A percentile compares a stretch with the other conserved stretches of the same genome.
phyloP scores from a whole-genome alignment of 2,888 invertebrate species.

The Drosophila parthenogenetica region DNA sequence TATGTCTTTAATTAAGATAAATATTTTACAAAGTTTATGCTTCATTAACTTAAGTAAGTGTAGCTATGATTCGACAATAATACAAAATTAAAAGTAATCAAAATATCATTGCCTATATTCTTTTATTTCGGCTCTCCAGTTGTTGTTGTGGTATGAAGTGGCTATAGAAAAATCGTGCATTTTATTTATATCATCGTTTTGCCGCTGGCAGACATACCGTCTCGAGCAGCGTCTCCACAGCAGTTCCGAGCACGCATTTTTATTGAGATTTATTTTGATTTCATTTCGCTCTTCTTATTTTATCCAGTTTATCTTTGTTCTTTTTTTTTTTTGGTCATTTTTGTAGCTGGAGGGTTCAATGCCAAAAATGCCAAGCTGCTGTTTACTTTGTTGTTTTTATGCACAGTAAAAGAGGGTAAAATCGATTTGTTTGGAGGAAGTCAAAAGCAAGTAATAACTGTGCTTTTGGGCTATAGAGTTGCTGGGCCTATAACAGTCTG shows the following conservation, averaged over 20 bases:
- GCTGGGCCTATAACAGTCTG: too few relatives aligned
- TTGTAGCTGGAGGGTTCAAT: constrained; percentile 76
- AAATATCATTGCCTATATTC: constrained; percentile 28
- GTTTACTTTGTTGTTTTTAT: constrained; percentile 32
- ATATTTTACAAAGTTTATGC: too few relatives aligned
- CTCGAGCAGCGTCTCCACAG: constrained; percentile 65
- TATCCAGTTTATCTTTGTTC: not conserved
- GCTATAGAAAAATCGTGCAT: constrained; percentile 62
- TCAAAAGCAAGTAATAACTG: too few relatives aligned
- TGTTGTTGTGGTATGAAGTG: constrained; percentile 25
- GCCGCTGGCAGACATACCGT: constrained; percentile 77
- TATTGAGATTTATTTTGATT: constrained; percentile 71
- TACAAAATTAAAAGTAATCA: constrained; percentile 6
- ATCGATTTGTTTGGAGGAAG: too few relatives aligned
- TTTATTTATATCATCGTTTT: constrained; percentile 70
- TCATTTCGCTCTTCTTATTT: constrained; percentile 54
- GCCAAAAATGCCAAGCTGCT: constrained; percentile 75
- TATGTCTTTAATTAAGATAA: too few relatives aligned
- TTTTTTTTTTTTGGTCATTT: constrained; percentile 30
- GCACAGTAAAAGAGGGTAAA: too few relatives aligned
- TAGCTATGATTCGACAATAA: constrained; percentile 12
- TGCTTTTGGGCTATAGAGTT: too few relatives aligned
- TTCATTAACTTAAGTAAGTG: not conserved
- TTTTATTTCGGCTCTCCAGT: constrained; percentile 7
- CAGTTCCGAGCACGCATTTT: constrained; percentile 72